A percentile compares a stretch with the other conserved stretches of the same genome.
phyloP scores from a whole-genome alignment of 37 sponge, comb jelly and placozoan genomes.

The Chondrilla cf. caribensis region DNA sequence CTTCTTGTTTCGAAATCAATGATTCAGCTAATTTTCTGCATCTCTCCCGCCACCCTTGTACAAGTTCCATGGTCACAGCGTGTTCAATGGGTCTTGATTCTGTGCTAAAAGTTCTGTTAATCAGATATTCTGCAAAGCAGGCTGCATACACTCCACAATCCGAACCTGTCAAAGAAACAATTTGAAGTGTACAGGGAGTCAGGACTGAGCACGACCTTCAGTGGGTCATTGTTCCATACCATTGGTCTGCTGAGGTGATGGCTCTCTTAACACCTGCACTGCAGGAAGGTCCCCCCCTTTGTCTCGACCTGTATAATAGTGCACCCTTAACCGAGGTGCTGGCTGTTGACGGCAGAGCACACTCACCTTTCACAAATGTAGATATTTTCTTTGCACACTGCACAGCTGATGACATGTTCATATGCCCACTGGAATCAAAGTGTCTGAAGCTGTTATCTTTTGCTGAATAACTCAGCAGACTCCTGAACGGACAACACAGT shows the following conservation, averaged over 20 bases:
- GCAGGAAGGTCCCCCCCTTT: not conserved
- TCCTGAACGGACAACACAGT: too few relatives aligned
- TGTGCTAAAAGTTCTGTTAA: not conserved
- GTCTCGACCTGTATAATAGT: too few relatives aligned
- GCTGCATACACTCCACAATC: constrained; percentile 69
- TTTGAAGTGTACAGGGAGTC: not conserved
- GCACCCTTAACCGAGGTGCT: too few relatives aligned
- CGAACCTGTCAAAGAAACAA: constrained; percentile 22
- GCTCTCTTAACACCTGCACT: not conserved
- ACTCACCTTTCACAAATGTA: too few relatives aligned
- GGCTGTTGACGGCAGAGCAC: too few relatives aligned
- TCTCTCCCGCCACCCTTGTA: not conserved
- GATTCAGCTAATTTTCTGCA: too few relatives aligned
- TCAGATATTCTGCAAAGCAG: constrained; percentile 42
- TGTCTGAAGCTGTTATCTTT: constrained; percentile 31
- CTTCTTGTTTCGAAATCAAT: too few relatives aligned
- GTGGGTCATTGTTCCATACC: too few relatives aligned
- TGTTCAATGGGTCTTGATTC: not conserved
- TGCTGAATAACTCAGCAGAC: constrained; percentile 27
- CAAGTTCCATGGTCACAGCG: not conserved
- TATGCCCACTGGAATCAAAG: constrained; percentile 44
- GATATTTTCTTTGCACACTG: too few relatives aligned
- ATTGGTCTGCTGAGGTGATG: constrained; percentile 41
- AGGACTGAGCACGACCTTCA: too few relatives aligned
- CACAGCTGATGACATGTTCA: too few relatives aligned